These are phyloP conservation scores for Epinephelus moara DNA, from an alignment of 2,113 vertebrate genomes.

Conservation along the genomic window DNA sequence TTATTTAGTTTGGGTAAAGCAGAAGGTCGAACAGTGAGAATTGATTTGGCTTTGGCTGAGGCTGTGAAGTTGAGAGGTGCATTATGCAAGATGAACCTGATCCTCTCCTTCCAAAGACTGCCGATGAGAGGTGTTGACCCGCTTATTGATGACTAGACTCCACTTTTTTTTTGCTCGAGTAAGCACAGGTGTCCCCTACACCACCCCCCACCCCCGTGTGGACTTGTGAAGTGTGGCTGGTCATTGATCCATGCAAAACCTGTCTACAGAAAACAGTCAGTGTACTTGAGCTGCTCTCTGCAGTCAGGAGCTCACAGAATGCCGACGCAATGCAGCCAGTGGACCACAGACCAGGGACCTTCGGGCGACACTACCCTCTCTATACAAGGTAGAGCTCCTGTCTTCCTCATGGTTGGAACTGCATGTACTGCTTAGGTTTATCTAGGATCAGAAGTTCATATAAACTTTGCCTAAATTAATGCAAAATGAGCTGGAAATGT, in stretches of 20 bases:
- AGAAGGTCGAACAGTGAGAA: slow-evolving; percentile 47
- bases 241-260: slow-evolving; percentile 71
- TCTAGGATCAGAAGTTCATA: slow-evolving; percentile 1
- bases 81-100: slow-evolving; percentile 70
- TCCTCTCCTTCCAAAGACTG: slow-evolving; percentile 43
- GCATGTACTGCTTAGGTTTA: slow-evolving; percentile 11
- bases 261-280: slow-evolving; percentile 44
- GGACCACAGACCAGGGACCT: slow-evolving; percentile 53
- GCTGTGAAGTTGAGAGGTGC: slow-evolving; percentile 63
- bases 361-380: slow-evolving; percentile 7
- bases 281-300: slow-evolving; percentile 51
- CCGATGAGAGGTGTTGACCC: slow-evolving; percentile 64
- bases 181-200: slow-evolving; percentile 62
- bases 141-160: slow-evolving; percentile 71
- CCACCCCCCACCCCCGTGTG: neutral
- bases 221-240: slow-evolving; percentile 51
- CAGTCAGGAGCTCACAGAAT: slow-evolving; percentile 62
- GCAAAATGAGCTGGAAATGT: neutral
- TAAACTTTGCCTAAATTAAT: slow-evolving; percentile 20
- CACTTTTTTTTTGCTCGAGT: slow-evolving; percentile 63
- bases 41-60: slow-evolving; percentile 56
- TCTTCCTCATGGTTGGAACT: neutral
- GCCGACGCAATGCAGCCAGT: slow-evolving; percentile 72
- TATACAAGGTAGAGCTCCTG: slow-evolving; percentile 64
- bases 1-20: slow-evolving; percentile 46